Base-by-base conservation (phyloP, 2,113 vertebrate species). In the Macheiramphus alcinus region DNA sequence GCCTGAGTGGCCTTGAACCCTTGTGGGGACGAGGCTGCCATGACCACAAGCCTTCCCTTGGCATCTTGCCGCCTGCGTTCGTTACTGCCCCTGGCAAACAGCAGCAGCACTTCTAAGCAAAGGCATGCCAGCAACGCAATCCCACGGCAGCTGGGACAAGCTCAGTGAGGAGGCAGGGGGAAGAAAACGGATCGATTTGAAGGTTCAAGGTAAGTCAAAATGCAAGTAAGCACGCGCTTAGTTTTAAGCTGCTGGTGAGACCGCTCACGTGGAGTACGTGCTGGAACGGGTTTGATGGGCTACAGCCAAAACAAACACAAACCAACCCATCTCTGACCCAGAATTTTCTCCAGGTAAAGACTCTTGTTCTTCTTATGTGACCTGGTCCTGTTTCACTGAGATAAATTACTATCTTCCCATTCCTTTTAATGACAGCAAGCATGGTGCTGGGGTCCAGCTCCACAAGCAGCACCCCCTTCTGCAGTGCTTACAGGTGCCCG, bases 181-280 rank as follows among this genome's bases (percentile, higher is more conserved):
- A 34, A 73, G 59, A 25, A 73, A 82, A 83, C 34, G 56, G 42
- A 80, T 25, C 0, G 0, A 50, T 84, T 19, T 31, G 56, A 79
- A 93, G 42, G n/a, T 27, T 76, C 52, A 76, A 67, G 90, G 67
- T 10, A 58, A 63, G n/a, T 43, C 7, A 88, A 91, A 86, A 76
- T 3, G 34, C 71, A 74, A 27, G n/a, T 58, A 34, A 83, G 23
- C 50, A 83, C 0, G 0, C 1, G 1, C 52, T 82, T 45, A 10
- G 22, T 43, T 78, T 74, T 66, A 58, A 62, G 56, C 52, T 32
- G 16, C n/a, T 1, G 6, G 40, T 27, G 34, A 45, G 38, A 68
- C 26, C 0, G 0, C 38, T 72, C 43, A 38, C 0, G 0, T 11
- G 40, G 36, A 83, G 22, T 18, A 70, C 3, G 16, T 76, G 27